These are phyloP conservation scores for Achroia grisella DNA, from an alignment of 1,140 invertebrate genomes.

Conservation along the genomic window DNA sequence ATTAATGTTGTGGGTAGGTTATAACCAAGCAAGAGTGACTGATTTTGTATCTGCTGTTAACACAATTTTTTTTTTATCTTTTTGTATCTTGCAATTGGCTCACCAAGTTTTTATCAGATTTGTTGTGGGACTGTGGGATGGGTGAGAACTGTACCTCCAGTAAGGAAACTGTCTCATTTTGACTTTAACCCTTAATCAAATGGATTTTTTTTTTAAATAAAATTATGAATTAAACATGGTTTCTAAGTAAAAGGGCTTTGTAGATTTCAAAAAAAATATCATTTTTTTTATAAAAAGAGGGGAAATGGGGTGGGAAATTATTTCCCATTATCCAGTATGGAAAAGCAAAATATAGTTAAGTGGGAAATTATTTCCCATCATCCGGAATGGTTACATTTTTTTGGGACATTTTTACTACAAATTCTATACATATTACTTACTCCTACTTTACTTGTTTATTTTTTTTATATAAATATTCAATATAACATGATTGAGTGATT, in stretches of 20 bases:
- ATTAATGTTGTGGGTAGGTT: too few relatives aligned
- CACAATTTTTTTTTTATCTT: too few relatives aligned
- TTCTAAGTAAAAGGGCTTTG: conserved; percentile 8
- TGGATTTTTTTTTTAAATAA: conserved; percentile 7
- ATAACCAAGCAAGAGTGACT: too few relatives aligned
- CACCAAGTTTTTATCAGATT: too few relatives aligned
- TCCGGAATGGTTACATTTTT: conserved; percentile 9
- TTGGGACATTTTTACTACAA: conserved; percentile 20
- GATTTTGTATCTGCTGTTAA: too few relatives aligned
- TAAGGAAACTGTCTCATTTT: too few relatives aligned
- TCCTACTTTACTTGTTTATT: conserved; percentile 21
- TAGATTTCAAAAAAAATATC: conserved; percentile 17
- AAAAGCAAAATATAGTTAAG: too few relatives aligned
- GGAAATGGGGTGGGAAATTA: conserved; percentile 27
- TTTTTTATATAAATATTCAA: conserved; percentile 13
- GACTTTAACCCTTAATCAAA: neutral
- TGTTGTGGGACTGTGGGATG: too few relatives aligned
- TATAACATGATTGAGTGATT: conserved; percentile 15
- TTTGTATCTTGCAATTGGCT: too few relatives aligned
- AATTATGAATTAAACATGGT: conserved; percentile 7
- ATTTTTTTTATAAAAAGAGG: conserved; percentile 18
- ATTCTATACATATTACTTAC: conserved; percentile 21
- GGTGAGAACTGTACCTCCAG: too few relatives aligned
- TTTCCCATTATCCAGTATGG: too few relatives aligned
- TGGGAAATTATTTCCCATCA: conserved; percentile 37